phyloP scores from a whole-genome alignment of 1,140 invertebrate genomes.

The Meloidogyne floridensis region DNA sequence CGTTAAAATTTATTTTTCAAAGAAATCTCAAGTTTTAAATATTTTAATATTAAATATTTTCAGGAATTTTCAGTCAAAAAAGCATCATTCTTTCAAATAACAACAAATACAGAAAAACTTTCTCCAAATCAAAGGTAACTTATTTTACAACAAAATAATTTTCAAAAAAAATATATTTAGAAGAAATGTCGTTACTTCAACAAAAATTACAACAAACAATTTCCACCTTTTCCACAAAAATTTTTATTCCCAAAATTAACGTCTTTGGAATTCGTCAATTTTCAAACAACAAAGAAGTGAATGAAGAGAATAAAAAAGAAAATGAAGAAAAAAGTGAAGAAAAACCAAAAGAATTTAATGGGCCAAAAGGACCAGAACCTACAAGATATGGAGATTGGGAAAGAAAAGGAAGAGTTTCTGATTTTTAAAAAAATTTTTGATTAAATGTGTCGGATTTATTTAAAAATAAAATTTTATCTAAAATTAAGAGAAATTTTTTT shows the following conservation, averaged over 20 bases:
- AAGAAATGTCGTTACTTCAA: neutral
- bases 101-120: too few species aligned
- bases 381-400: slow-evolving; percentile 99
- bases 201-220: neutral
- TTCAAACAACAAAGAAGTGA: neutral
- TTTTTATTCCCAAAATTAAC: neutral
- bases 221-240: neutral
- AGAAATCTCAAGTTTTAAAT: too few species aligned
- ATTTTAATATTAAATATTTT: too few species aligned
- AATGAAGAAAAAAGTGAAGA: neutral
- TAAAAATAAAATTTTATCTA: too few species aligned
- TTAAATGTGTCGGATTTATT: too few species aligned
- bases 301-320: neutral
- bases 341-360: slow-evolving; percentile 71
- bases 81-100: too few species aligned
- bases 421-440: slow-evolving; percentile 74
- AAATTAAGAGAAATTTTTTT: too few species aligned
- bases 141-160: too few species aligned
- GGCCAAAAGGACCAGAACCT: slow-evolving; percentile 93
- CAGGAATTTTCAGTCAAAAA: too few species aligned
- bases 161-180: too few species aligned
- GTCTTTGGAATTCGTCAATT: neutral
- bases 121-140: too few species aligned
- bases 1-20: too few species aligned
- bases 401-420: slow-evolving; percentile 90